Evolutionary conservation across 2,113 vertebrate genomes (phyloP).

Genomic region (Cinclus cinclus): DNA sequence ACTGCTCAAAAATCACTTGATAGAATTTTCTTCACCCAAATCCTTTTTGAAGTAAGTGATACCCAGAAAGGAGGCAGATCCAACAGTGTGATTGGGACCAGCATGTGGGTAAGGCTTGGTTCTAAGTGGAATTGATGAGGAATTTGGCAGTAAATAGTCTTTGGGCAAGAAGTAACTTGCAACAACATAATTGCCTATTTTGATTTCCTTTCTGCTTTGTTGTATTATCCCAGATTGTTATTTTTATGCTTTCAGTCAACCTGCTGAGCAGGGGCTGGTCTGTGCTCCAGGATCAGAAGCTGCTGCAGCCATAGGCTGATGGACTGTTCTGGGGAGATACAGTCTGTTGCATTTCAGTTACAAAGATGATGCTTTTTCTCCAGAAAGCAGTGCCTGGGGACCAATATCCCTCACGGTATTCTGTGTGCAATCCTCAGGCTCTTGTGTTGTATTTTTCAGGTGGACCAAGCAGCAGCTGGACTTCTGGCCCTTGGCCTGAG

Average conservation of each 20-base stretch:
- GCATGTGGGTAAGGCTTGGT: not conserved
- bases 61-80: not conserved
- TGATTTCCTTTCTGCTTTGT: not conserved
- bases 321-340: not conserved
- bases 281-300: not conserved
- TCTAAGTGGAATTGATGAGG: not conserved
- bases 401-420: not conserved
- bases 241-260: not conserved
- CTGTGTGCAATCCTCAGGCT: not conserved
- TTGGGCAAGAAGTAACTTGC: not conserved
- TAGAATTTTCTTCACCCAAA: not conserved
- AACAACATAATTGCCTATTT: not conserved
- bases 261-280: not conserved
- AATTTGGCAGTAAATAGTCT: not conserved
- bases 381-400: not conserved
- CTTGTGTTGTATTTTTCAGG: slow-evolving; percentile 72
- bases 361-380: not conserved
- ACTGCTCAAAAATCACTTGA: not conserved
- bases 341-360: not conserved
- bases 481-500: slow-evolving; percentile 87
- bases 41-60: not conserved
- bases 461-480: slow-evolving; percentile 86
- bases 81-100: not conserved
- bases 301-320: not conserved
- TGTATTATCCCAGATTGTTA: not conserved